phyloP scores from a whole-genome alignment of 2,797 vertebrate species.

The Ptychobarbus kaznakovi region DNA sequence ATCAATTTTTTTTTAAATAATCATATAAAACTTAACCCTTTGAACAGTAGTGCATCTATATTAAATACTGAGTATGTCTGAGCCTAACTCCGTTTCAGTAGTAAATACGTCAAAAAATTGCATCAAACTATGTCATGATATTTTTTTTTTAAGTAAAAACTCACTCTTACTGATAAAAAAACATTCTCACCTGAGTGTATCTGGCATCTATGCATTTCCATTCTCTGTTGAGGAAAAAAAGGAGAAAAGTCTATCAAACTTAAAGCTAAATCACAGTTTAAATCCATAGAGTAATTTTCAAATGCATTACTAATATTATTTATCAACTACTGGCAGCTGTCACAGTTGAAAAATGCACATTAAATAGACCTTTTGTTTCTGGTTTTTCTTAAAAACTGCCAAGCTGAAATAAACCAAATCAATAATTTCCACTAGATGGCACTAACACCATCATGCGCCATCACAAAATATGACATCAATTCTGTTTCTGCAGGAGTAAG shows the following conservation, averaged over 20 bases:
- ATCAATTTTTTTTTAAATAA: neutral
- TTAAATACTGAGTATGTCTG: neutral
- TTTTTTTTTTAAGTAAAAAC: neutral
- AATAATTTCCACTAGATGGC: conserved; percentile 38
- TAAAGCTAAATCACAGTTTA: neutral
- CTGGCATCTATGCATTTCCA: conserved; percentile 52
- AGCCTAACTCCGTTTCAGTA: neutral
- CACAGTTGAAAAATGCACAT: neutral
- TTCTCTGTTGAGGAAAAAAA: conserved; percentile 54
- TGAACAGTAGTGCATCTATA: neutral
- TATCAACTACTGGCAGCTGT: neutral
- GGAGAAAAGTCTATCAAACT: neutral
- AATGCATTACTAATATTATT: neutral
- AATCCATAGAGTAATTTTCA: neutral
- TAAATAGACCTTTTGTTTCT: neutral
- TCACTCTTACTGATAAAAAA: neutral
- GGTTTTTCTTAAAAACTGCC: neutral
- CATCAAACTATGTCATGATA: neutral
- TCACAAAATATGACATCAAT: neutral
- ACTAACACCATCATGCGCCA: neutral
- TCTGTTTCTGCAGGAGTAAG: neutral
- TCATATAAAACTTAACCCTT: neutral
- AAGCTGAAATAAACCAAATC: neutral
- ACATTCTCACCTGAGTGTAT: conserved; percentile 51
- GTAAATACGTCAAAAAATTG: neutral